Percentiles rank a stretch among this genome's conserved stretches.
phyloP scores from a whole-genome alignment of 2,113 vertebrate species.

The Corythornis cristatus region DNA sequence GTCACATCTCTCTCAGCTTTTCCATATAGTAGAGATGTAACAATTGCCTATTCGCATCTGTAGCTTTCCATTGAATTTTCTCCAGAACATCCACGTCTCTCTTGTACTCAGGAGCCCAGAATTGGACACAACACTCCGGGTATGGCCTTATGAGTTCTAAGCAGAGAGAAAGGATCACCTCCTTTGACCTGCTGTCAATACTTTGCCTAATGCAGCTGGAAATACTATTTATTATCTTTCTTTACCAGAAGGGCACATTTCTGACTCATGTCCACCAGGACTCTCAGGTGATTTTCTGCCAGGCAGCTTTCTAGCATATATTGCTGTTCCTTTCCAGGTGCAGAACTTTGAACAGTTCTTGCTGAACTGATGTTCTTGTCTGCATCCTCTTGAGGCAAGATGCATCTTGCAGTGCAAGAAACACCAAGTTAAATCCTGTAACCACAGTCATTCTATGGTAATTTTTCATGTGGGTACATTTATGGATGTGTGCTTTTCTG shows the following conservation, averaged over 20 bases:
- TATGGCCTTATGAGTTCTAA: neutral
- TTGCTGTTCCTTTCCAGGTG: neutral
- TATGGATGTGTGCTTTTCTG: neutral
- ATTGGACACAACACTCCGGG: too few species aligned
- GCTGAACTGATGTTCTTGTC: neutral
- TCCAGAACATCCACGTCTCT: neutral
- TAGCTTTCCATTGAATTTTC: neutral
- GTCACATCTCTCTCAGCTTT: neutral
- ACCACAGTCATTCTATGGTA: neutral
- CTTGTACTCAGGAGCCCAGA: neutral
- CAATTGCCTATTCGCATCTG: neutral
- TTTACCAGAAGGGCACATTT: neutral
- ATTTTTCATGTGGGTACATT: neutral
- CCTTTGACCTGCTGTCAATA: neutral
- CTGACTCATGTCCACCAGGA: neutral
- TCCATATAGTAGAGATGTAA: neutral
- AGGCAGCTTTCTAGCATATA: neutral
- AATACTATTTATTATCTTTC: neutral
- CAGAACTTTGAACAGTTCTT: neutral
- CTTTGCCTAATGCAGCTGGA: neutral
- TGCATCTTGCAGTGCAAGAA: neutral
- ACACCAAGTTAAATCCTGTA: neutral
- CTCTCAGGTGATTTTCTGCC: neutral
- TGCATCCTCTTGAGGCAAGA: neutral
- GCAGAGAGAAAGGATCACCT: neutral